These are phyloP conservation scores for Carpatolechia fugitivella DNA, from an alignment of 2,888 invertebrate genomes.

Conservation along the genomic window DNA sequence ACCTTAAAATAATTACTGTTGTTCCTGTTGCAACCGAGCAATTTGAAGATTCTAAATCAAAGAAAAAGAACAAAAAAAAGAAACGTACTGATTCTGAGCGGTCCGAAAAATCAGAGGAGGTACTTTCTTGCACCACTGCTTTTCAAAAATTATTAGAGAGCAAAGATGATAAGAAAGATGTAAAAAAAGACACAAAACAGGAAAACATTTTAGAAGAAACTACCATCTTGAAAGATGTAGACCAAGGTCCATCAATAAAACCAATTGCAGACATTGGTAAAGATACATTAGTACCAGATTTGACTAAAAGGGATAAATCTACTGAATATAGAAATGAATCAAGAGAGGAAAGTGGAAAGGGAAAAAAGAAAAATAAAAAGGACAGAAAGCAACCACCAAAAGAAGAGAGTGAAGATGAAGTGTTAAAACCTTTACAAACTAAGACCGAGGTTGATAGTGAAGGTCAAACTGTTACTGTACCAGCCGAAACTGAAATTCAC, in stretches of 20 bases:
- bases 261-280: neutral
- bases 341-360: constrained; percentile 24
- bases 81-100: constrained; percentile 59
- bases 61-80: constrained; percentile 68
- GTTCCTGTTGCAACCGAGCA: constrained; percentile 16
- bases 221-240: neutral
- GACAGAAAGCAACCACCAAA: constrained; percentile 32
- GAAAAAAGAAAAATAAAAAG: constrained; percentile 40
- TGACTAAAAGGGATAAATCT: constrained; percentile 8
- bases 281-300: neutral
- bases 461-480: constrained; percentile 1
- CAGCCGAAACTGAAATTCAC: neutral
- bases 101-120: constrained; percentile 52
- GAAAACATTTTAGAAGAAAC: neutral
- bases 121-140: constrained; percentile 48
- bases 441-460: constrained; percentile 19
- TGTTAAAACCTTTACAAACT: neutral
- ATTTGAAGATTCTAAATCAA: constrained; percentile 40
- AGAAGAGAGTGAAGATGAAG: constrained; percentile 16
- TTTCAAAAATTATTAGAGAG: constrained; percentile 47
- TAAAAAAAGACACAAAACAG: constrained; percentile 12
- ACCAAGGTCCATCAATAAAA: neutral
- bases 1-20: constrained; percentile 16
- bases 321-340: constrained; percentile 2
- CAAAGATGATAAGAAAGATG: constrained; percentile 29